Evolutionary conservation across 2,888 invertebrate genomes (phyloP).

Genomic region (Brachypterus glaber): DNA sequence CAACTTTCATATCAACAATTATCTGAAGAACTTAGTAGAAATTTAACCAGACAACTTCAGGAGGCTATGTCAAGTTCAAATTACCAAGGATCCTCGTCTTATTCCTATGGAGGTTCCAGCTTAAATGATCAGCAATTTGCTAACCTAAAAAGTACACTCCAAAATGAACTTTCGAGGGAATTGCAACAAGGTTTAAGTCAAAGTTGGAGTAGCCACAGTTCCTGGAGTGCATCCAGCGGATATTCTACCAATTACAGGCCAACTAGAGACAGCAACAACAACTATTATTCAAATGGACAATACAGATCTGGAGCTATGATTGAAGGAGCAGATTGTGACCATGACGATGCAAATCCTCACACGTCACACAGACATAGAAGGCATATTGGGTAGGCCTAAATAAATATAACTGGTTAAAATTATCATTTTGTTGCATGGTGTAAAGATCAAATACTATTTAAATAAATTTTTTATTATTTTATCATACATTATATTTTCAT

Average conservation of each 20-base stretch:
- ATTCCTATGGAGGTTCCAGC: slow-evolving; percentile 21
- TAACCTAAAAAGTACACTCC: slow-evolving; percentile 30
- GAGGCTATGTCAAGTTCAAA: slow-evolving; percentile 23
- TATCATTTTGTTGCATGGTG: slow-evolving; percentile 3
- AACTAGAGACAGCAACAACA: slow-evolving; percentile 19
- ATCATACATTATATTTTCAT: too few species aligned
- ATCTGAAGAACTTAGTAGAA: slow-evolving; percentile 33
- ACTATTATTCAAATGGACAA: slow-evolving; percentile 11
- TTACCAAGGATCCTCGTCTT: slow-evolving; percentile 11
- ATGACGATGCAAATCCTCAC: slow-evolving; percentile 17
- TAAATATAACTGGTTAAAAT: slow-evolving; percentile 16
- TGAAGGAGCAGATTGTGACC: slow-evolving; percentile 20
- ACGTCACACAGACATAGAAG: slow-evolving; percentile 18
- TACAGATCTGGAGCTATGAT: slow-evolving; percentile 15
- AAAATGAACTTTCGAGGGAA: slow-evolving; percentile 32
- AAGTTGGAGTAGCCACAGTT: slow-evolving; percentile 27
- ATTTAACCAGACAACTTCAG: slow-evolving; percentile 33
- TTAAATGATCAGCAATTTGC: slow-evolving; percentile 26
- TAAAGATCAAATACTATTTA: too few species aligned
- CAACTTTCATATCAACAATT: slow-evolving; percentile 29
- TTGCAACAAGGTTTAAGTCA: slow-evolving; percentile 34
- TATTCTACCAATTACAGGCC: slow-evolving; percentile 24
- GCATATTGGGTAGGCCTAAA: slow-evolving; percentile 7
- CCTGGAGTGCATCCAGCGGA: slow-evolving; percentile 25
- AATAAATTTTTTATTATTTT: too few species aligned